These are phyloP conservation scores for Ianthella basta DNA, from an alignment of 37 sponge, comb jelly and placozoan genomes.

Conservation along the genomic window DNA sequence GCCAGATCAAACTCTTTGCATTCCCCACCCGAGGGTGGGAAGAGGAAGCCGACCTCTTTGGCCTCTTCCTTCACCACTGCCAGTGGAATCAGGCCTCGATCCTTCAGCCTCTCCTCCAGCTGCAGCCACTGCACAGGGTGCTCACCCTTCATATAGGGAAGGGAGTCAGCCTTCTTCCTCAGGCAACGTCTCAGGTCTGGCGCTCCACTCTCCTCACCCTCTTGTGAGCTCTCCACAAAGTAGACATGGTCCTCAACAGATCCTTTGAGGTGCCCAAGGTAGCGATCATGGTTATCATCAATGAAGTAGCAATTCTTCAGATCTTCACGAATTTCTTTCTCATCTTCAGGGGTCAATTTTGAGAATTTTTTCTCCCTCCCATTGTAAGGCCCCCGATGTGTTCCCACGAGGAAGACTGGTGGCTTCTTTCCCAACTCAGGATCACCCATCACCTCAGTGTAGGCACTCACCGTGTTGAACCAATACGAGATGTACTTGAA, in stretches of 20 bases:
- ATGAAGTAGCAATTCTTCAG: not conserved
- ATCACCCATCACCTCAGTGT: slow-evolving; percentile 20
- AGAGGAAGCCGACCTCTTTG: not conserved
- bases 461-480: slow-evolving; percentile 62
- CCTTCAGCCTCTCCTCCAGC: slow-evolving; percentile 31
- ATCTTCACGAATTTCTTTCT: slow-evolving; percentile 26
- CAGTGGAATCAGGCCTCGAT: not conserved
- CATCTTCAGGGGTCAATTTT: slow-evolving; percentile 7
- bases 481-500: slow-evolving; percentile 53
- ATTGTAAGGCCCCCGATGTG: slow-evolving; percentile 33
- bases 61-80: not conserved
- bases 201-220: slow-evolving; percentile 50
- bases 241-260: not conserved
- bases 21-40: not conserved
- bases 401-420: slow-evolving; percentile 54
- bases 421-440: slow-evolving; percentile 12
- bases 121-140: slow-evolving; percentile 50
- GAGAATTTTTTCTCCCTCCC: not conserved
- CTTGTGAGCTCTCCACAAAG: slow-evolving; percentile 16
- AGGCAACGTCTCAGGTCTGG: slow-evolving; percentile 24
- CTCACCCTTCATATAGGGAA: slow-evolving; percentile 40
- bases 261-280: not conserved
- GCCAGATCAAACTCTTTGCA: slow-evolving; percentile 24
- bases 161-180: slow-evolving; percentile 2
- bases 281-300: not conserved